Percentiles rank a stretch among this genome's conserved stretches.
phyloP scores from a whole-genome alignment of 2,797 vertebrate species.

The Pteronotus mesoamericanus region DNA sequence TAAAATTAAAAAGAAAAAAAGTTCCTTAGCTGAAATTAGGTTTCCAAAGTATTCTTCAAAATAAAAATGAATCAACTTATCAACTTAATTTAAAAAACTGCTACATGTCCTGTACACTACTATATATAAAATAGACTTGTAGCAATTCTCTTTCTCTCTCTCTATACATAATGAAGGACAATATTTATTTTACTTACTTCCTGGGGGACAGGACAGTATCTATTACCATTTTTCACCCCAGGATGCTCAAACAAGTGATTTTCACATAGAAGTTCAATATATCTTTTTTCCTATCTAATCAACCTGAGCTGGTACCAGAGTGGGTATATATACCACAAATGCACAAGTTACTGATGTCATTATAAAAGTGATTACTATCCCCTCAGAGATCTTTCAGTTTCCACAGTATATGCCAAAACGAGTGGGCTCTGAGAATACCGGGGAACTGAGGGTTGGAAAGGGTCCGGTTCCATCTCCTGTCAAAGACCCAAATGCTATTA shows the following conservation, averaged over 20 bases:
- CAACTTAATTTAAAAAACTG: constrained; percentile 5
- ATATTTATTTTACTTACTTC: too few relatives aligned
- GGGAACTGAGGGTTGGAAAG: neutral
- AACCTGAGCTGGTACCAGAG: neutral
- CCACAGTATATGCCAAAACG: neutral
- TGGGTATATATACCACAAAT: neutral
- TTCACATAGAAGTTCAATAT: neutral
- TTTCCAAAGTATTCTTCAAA: constrained; percentile 69
- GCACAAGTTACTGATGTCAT: neutral
- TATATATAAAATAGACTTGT: neutral
- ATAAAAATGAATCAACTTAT: constrained; percentile 18
- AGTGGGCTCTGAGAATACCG: neutral
- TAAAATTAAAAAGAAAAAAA: constrained; percentile 68
- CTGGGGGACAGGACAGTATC: neutral
- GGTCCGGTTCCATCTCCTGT: neutral
- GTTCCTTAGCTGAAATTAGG: constrained; percentile 50
- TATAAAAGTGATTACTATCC: constrained; percentile 20
- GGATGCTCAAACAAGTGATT: neutral
- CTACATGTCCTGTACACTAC: neutral
- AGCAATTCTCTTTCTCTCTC: too few relatives aligned
- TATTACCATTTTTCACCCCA: neutral
- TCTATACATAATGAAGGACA: too few relatives aligned
- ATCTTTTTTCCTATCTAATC: neutral
- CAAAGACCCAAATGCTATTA: neutral
- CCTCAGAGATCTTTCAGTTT: constrained; percentile 23